These are phyloP conservation scores for Synergus umbraculus DNA, from an alignment of 2,888 invertebrate species.

Conservation along the genomic window DNA sequence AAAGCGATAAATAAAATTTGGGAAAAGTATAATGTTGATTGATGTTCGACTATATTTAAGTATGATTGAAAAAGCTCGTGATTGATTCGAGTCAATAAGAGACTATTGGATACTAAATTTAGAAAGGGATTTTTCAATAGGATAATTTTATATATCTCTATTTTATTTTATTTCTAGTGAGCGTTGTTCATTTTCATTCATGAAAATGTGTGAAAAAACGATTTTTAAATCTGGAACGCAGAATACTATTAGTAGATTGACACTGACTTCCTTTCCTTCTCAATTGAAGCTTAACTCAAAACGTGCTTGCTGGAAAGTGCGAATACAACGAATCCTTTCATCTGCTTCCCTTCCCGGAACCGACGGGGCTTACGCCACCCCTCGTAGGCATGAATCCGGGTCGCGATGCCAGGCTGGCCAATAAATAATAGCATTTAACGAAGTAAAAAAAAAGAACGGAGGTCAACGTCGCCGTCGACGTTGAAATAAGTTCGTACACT, in stretches of 20 bases:
- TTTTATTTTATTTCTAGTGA: too few species aligned
- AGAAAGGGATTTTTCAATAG: too few species aligned
- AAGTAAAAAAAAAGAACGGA: constrained; percentile 44
- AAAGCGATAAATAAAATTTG: not conserved
- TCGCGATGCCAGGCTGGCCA: constrained; percentile 9
- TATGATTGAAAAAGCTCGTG: not conserved
- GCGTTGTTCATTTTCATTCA: not conserved
- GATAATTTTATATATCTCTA: too few species aligned
- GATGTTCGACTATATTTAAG: not conserved
- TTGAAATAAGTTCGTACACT: constrained; percentile 64
- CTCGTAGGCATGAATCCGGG: constrained; percentile 16
- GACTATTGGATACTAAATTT: too few species aligned
- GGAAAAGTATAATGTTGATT: too few species aligned
- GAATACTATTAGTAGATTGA: not conserved
- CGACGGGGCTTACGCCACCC: constrained; percentile 16
- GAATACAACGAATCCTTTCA: constrained; percentile 40
- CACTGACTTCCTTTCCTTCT: not conserved
- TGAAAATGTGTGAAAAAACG: not conserved
- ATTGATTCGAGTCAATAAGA: not conserved
- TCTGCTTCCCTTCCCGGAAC: constrained; percentile 34
- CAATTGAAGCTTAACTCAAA: constrained; percentile 1
- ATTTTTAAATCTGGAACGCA: not conserved
- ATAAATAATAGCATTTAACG: constrained; percentile 36
- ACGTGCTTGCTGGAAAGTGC: constrained; percentile 20
- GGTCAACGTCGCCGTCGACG: constrained; percentile 57